These are phyloP conservation scores for Otolemur garnettii DNA, from an alignment of 2,113 vertebrate genomes.

Conservation along the genomic window DNA sequence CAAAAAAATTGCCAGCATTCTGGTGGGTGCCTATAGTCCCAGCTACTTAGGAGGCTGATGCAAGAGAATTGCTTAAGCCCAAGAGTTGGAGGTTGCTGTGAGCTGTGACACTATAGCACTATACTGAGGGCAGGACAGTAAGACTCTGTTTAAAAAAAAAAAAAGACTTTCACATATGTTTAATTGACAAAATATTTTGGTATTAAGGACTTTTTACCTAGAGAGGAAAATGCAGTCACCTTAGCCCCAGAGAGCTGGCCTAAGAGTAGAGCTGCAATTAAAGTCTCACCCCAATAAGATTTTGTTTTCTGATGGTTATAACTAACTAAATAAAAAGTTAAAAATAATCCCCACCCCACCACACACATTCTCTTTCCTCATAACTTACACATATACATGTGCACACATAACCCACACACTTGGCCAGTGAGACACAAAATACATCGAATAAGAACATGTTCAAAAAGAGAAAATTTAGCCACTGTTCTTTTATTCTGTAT, in stretches of 20 bases:
- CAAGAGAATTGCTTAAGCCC: too few species aligned
- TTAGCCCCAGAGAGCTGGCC: background rate
- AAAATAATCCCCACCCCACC: background rate
- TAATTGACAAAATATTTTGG: background rate
- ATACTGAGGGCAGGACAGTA: too few species aligned
- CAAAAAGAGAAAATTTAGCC: background rate
- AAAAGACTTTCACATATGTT: background rate
- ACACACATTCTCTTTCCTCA: conserved; percentile 2
- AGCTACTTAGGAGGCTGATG: too few species aligned
- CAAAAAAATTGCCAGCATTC: too few species aligned
- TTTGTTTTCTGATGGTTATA: background rate
- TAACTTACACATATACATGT: background rate
- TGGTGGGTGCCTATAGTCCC: too few species aligned
- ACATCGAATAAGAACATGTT: background rate
- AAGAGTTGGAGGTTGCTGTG: too few species aligned
- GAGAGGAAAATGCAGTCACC: background rate
- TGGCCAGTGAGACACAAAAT: background rate
- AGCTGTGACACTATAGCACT: too few species aligned
- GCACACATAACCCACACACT: background rate
- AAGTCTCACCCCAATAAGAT: background rate
- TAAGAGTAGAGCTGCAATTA: background rate
- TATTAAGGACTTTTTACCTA: background rate
- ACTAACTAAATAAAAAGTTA: background rate
- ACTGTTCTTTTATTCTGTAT: background rate
- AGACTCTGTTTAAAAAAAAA: background rate